Base-by-base conservation (phyloP, 2,113 vertebrate genomes). In the Dolichotis patagonum region DNA sequence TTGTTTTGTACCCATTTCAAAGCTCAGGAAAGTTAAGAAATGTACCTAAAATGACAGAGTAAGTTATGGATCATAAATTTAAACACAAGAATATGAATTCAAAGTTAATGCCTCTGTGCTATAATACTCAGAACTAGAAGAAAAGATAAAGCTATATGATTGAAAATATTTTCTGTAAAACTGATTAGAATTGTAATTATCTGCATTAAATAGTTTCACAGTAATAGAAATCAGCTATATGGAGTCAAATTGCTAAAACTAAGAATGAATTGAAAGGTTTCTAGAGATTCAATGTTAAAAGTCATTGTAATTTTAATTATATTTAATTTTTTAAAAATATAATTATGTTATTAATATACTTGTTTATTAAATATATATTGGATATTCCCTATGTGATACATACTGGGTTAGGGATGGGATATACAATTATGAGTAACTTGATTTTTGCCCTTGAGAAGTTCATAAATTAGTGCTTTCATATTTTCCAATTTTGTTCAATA, bases 121-220 rank as follows among this genome's bases (percentile, higher is more conserved):
- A 60, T 10, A 78, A 93, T 20, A 91, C 12, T 91, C n/a, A 86
- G 17, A 54, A 26, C 56, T 38, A 85, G 7, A 24, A 56, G 16
- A 87, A 83, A 92, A 52, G 87, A 24, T 13, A 22, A 28, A 85
- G 24, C 1, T 78, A 43, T 78, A 49, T 93, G 78, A 71, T 24
- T 75, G 32, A 77, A 75, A 87, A 92, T n/a, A 80, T 77, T 84
- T 86, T 95, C 41, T 75, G 7, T 75, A 88, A 97, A 71, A n/a
- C 16, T 85, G 92, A 84, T 92, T 95, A 95, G 67, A 94, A 85
- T 60, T 73, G 63, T 94, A 85, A 38, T 91, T 78, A 85, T 92
- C 54, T 84, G 92, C 94, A 85, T 86, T 94, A 67, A 92, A 85
- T 78, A 81, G 35, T 60, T 97, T 94, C 86, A 86, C 77, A 85